Conservation (phyloP, 2,888 invertebrate genomes). For the Limnephilus lunatus region DNA sequence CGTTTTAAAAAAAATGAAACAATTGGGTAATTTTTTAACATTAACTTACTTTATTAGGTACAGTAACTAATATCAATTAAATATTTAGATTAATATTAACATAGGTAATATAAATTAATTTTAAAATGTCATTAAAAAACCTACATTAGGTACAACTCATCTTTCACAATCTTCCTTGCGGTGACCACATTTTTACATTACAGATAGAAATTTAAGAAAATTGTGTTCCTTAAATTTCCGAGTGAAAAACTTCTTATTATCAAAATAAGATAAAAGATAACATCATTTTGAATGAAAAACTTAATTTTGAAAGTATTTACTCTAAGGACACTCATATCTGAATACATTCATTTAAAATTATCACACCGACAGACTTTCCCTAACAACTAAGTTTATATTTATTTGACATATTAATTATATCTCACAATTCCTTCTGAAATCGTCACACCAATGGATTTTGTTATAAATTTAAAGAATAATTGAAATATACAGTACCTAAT, state of each 20-base stretch:
- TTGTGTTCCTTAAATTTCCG: neutral
- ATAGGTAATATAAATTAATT: constrained; percentile 37
- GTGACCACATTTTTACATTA: constrained; percentile 2
- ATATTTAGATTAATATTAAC: constrained; percentile 43
- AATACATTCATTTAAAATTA: constrained; percentile 30
- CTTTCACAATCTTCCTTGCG: neutral
- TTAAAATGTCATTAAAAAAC: constrained; percentile 45
- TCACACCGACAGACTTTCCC: constrained; percentile 7
- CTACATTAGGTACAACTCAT: neutral
- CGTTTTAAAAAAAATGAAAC: neutral
- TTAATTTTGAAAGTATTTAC: constrained; percentile 5
- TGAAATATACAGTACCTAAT: neutral
- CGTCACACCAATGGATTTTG: constrained; percentile 7
- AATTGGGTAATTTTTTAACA: constrained; percentile 17
- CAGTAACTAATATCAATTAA: constrained; percentile 37
- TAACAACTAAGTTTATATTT: neutral
- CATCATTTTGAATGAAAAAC: neutral
- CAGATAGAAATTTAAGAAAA: neutral
- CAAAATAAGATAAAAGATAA: neutral
- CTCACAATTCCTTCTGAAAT: neutral
- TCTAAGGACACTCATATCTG: constrained; percentile 29
- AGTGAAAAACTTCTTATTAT: constrained; percentile 10
- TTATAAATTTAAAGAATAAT: neutral
- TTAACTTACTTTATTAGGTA: constrained; percentile 46
- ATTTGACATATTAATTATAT: constrained; percentile 24